Base-by-base conservation (phyloP, 2,113 vertebrate species). In the Callorhinus ursinus region DNA sequence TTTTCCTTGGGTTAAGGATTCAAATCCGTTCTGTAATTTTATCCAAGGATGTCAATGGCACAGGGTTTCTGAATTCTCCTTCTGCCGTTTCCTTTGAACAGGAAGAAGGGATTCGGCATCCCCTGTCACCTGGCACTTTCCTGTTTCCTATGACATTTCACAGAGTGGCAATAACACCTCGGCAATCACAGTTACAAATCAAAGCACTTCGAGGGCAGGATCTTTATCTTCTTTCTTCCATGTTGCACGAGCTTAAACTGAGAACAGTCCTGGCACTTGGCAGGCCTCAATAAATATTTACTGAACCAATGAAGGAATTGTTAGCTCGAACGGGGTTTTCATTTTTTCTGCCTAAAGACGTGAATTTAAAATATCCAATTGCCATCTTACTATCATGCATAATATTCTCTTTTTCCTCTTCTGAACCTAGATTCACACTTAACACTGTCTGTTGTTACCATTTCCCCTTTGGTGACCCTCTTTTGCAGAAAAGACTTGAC, bases 311-410 rank as follows among this genome's bases (percentile, higher is more conserved):
- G 33, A 84, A n/a, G 90, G 36, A 90, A 88, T 46, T 55, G 19
- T 79, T 85, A 84, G 22, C 80, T 19, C 51, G 74, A 90, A 65
- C 26, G 77, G 22, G 59, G 15, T 93, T 80, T 89, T 95, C 69
- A 74, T 94, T 90, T 83, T 86, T 96, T 97, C 80, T 92, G 83
- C 74, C 72, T 63, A 74, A 86, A 90, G 74, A 90, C 36, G 33
- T 63, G 42, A 61, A 46, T 90, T 92, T 96, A 86, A 95, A 96
- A 97, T 95, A 81, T 77, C 80, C 84, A 91, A 94, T 15, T 80
- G 85, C 46, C 33, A 31, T 76, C 49, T 93, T 94, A 89, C 28
- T 39, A 87, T 83, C 42, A 77, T 51, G 69, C 4, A 18, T 92
- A 86, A 61, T 90, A 79, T n/a, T 96, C 90, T 95, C 81, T 67